Percentiles rank a stretch among this genome's conserved stretches.
Evolutionary conservation across 2,797 vertebrate genomes (phyloP).

Genomic region (Decapterus maruadsi): DNA sequence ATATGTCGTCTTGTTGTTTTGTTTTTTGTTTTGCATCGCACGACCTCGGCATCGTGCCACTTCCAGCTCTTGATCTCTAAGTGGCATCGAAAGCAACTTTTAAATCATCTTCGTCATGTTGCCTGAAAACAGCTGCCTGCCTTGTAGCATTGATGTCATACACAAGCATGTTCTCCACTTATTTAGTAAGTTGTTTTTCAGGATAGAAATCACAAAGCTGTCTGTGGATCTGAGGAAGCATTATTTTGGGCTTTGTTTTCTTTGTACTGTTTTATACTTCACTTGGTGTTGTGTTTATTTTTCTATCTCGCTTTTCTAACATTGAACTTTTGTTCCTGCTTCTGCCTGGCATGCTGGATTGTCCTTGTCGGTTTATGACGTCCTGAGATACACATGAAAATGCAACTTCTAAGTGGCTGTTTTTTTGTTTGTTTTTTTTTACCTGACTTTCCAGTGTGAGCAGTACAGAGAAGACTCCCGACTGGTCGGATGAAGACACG

Average conservation of each 20-base stretch:
- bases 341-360: slow-evolving; percentile 55
- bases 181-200: slow-evolving; percentile 29
- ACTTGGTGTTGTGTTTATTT: slow-evolving; percentile 43
- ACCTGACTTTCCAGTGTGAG: slow-evolving; percentile 83
- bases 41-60: slow-evolving; percentile 22
- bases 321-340: slow-evolving; percentile 45
- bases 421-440: slow-evolving; percentile 34
- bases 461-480: slow-evolving; percentile 92
- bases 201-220: slow-evolving; percentile 37
- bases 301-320: slow-evolving; percentile 34
- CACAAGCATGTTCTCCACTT: slow-evolving; percentile 50
- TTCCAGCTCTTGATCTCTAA: slow-evolving; percentile 39
- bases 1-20: slow-evolving; percentile 16
- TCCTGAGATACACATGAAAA: slow-evolving; percentile 7
- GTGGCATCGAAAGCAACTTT: slow-evolving; percentile 26
- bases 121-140: slow-evolving; percentile 43
- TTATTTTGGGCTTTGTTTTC: slow-evolving; percentile 35
- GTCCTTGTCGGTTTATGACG: slow-evolving; percentile 19
- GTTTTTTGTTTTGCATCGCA: slow-evolving; percentile 25
- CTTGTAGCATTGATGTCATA: slow-evolving; percentile 34
- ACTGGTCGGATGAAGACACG: slow-evolving; percentile 95
- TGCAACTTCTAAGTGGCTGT: slow-evolving; percentile 7
- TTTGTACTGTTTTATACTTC: slow-evolving; percentile 27
- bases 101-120: slow-evolving; percentile 34
- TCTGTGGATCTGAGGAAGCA: slow-evolving; percentile 27